Evolutionary conservation across 2,888 invertebrate genomes (phyloP).

Genomic region (Agrenia bidenticulata): DNA sequence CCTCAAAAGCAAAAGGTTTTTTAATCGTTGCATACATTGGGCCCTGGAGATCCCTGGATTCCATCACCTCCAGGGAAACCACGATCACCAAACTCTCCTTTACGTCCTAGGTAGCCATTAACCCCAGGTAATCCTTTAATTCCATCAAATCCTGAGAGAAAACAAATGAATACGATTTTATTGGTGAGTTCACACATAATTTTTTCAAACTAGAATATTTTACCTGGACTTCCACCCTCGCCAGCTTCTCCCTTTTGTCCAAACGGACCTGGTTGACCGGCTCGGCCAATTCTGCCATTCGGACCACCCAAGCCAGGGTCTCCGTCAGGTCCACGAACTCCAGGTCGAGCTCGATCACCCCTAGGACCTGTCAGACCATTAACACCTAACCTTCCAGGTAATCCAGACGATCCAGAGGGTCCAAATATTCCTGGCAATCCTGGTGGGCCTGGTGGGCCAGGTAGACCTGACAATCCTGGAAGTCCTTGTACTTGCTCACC

Average conservation of each 20-base stretch:
- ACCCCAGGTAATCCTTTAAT: slow-evolving; percentile 29
- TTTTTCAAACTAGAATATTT: not conserved
- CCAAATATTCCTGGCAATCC: slow-evolving; percentile 61
- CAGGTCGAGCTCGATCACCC: slow-evolving; percentile 53
- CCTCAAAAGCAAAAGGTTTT: not conserved
- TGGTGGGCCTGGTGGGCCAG: slow-evolving; percentile 65
- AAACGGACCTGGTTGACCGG: slow-evolving; percentile 8
- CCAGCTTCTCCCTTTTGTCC: slow-evolving; percentile 9
- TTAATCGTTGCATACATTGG: slow-evolving; percentile 19
- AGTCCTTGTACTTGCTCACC: slow-evolving; percentile 58
- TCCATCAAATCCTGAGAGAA: slow-evolving; percentile 11
- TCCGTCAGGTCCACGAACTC: slow-evolving; percentile 39
- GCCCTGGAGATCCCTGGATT: slow-evolving; percentile 26
- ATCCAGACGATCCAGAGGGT: slow-evolving; percentile 41
- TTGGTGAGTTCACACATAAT: too few relatives aligned
- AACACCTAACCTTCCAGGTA: slow-evolving; percentile 53
- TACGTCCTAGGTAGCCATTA: slow-evolving; percentile 36
- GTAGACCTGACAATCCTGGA: slow-evolving; percentile 61
- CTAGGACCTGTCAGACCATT: slow-evolving; percentile 50
- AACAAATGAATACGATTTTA: too few relatives aligned
- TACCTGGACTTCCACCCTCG: slow-evolving; percentile 21
- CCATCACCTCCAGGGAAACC: slow-evolving; percentile 28
- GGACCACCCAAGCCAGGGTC: slow-evolving; percentile 24
- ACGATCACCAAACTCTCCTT: slow-evolving; percentile 28
- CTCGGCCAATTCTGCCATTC: slow-evolving; percentile 35